Percentiles rank a stretch among this genome's conserved stretches.
These are phyloP conservation scores for Laspeyria flexula DNA, from an alignment of 2,888 invertebrate species.

Conservation along the genomic window DNA sequence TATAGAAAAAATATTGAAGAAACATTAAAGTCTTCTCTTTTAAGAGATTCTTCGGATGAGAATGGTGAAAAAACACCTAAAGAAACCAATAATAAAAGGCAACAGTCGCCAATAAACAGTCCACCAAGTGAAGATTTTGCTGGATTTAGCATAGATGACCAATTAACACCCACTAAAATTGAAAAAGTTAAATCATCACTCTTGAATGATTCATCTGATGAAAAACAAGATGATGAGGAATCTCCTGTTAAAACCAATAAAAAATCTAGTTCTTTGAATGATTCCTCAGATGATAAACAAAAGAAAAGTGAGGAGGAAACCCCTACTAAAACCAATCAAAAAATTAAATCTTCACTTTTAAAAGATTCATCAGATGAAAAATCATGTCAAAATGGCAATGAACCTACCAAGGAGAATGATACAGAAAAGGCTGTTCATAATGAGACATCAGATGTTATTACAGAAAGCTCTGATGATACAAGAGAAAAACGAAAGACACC, in stretches of 20 bases:
- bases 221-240: slow-evolving; percentile 9
- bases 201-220: slow-evolving; percentile 12
- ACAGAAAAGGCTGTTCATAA: slow-evolving; percentile 44
- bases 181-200: neutral
- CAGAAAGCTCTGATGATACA: slow-evolving; percentile 31
- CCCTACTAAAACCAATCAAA: slow-evolving; percentile 15
- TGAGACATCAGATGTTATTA: slow-evolving; percentile 41
- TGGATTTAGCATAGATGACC: neutral
- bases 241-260: slow-evolving; percentile 11
- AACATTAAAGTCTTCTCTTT: neutral
- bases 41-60: slow-evolving; percentile 8
- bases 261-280: slow-evolving; percentile 47
- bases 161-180: neutral
- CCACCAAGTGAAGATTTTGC: slow-evolving; percentile 3
- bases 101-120: slow-evolving; percentile 1
- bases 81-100: neutral
- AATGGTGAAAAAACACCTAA: neutral
- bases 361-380: slow-evolving; percentile 18
- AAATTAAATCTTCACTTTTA: neutral
- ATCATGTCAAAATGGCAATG: slow-evolving; percentile 41
- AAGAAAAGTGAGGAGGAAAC: slow-evolving; percentile 40
- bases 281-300: slow-evolving; percentile 44
- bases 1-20: neutral
- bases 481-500: slow-evolving; percentile 35
- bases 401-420: slow-evolving; percentile 22